Base-by-base conservation (phyloP, 2,797 vertebrate species). In the Cynodonichthys magdalenae region DNA sequence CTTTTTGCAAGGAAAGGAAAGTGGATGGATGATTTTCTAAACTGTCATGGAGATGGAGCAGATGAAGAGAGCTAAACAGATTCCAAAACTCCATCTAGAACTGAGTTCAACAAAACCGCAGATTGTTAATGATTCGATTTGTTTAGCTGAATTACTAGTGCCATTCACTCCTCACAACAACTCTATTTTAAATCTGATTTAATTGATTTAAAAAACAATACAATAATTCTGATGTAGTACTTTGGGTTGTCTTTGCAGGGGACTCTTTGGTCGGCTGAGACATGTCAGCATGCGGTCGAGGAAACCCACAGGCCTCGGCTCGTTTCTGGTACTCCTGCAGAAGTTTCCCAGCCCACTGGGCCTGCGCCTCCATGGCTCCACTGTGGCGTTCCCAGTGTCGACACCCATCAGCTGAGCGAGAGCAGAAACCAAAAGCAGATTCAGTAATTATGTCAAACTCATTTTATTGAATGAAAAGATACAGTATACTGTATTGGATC, bases 311-410 rank as follows among this genome's bases (percentile, higher is more conserved):
- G 7, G 74, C 93, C 69, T 95, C 95, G 36, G 92, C 85, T 83
- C 93, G 94, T 79, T 59, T 92, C 86, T 96, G 95, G 85, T 96
- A 97, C 74, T 98, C 96, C 75, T 90, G 87, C 71, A 96, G 91
- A 80, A 99, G 83, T 53, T 94, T 95, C 66, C 91, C 89, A 5
- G 94, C 95, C 98, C 98, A 99, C 60, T 96, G 94, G 11, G 92
- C 93, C 34, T 95, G 94, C 6, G 93, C 90, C 70, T 97, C 96
- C 96, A 98, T 98, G 47, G 96, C 96, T 69, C 94, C 93, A 34
- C 95, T 95, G 90, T 97, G 93, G 51, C 90, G 93, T 64, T 97
- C 95, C 97, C 97, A 99, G 73, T 99, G 97, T 52, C 90, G 93
- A 82, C 96, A 98, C 74, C 94, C 95, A 39, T 97, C 95, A 64